Base-by-base conservation (phyloP, 2,113 vertebrate species). In the Oxygymnocypris stewartii region DNA sequence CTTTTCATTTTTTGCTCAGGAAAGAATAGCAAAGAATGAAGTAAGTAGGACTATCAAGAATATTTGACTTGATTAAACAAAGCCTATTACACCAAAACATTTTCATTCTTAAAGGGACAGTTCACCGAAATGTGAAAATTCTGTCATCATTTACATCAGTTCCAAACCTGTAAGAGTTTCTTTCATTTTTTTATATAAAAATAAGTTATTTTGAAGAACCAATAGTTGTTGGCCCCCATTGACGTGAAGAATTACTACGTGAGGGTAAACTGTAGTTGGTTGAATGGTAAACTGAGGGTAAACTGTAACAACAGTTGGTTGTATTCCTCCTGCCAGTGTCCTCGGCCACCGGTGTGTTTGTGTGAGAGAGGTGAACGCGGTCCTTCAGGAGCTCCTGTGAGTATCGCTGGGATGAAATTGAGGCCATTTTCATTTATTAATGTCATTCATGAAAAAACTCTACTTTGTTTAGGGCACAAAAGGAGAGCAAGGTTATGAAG, bases 291-390 rank as follows among this genome's bases (percentile, higher is more conserved):
- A n/a, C n/a, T n/a, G n/a, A n/a, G n/a, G n/a, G n/a, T n/a, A n/a
- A n/a, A 31, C 28, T 31, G 28, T 31, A 31, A 31, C 28, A 31
- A 31, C 28, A 31, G 28, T 31, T 31, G 67, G 23, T 84, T 47
- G 82, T 87, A 14, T 54, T 84, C 25, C 20, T 59, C 35, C 37
- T 25, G 16, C 31, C 84, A 98, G 97, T 98, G 97, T 92, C 91
- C 91, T 18, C 89, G 89, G 77, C 84, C 0, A 35, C 92, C 92
- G 82, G 85, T 61, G 18, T 98, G 96, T 84, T 82, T 77, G 40
- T 97, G 96, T 93, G 95, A 96, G 90, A 96, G 94, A 91, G 97
- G 96, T 87, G 92, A 93, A 11, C 82, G 89, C 88, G 96, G 97
- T 0, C 88, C 92, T 8, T 92, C 93, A 59, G 97, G 96, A 85